phyloP scores from a whole-genome alignment of 2,888 invertebrate genomes.

The Harpagoxenus sublaevis region DNA sequence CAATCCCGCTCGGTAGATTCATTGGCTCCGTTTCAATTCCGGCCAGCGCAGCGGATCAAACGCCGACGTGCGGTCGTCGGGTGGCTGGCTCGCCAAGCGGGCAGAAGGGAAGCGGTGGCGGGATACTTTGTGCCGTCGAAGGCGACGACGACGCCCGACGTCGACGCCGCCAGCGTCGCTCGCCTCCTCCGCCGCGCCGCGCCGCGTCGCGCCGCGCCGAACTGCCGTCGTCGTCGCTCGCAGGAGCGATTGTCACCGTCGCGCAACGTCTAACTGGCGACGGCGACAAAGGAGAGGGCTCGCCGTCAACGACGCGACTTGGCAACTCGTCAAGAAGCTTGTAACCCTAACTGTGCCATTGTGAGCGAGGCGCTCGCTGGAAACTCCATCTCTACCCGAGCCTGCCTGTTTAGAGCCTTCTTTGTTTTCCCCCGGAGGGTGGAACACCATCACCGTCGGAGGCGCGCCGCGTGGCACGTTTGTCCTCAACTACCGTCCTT shows the following conservation, averaged over 20 bases:
- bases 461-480: conserved; percentile 77
- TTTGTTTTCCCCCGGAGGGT: conserved; percentile 77
- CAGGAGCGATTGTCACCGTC: conserved; percentile 73
- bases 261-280: conserved; percentile 76
- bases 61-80: conserved; percentile 77
- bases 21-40: conserved; percentile 85
- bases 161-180: conserved; percentile 67
- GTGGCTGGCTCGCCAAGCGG: conserved; percentile 66
- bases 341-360: conserved; percentile 84
- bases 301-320: conserved; percentile 81
- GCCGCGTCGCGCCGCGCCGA: conserved; percentile 61
- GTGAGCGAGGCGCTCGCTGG: conserved; percentile 72
- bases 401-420: conserved; percentile 79
- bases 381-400: conserved; percentile 74
- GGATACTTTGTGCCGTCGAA: conserved; percentile 72
- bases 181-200: conserved; percentile 66
- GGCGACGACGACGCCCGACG: conserved; percentile 71
- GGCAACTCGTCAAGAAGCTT: conserved; percentile 86
- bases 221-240: conserved; percentile 57
- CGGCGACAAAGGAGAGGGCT: conserved; percentile 76
- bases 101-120: conserved; percentile 65
- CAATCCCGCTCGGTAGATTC: conserved; percentile 74
- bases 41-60: conserved; percentile 82
- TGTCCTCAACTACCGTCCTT: conserved; percentile 63
- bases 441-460: conserved; percentile 56